These are phyloP conservation scores for Adineta ricciae DNA, from an alignment of 2,888 invertebrate species.

Conservation along the genomic window DNA sequence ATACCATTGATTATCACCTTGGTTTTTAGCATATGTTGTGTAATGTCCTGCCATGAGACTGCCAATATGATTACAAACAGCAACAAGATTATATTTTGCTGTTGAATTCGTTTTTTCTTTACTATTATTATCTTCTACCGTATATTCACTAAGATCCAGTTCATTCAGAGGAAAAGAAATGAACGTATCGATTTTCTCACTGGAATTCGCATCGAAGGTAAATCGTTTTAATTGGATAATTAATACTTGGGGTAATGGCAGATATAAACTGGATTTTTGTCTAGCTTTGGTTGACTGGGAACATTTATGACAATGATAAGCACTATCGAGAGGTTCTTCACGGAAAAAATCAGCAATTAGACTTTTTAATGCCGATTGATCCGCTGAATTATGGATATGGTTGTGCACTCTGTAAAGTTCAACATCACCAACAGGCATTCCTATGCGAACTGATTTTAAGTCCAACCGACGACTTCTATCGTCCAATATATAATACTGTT, in stretches of 20 bases:
- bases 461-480: no score
- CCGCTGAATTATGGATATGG: neutral
- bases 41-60: constrained; percentile 31
- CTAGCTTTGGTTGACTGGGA: neutral
- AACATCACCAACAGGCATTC: neutral
- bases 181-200: constrained; percentile 30
- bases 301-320: neutral
- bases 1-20: neutral
- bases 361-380: neutral
- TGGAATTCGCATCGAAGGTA: neutral
- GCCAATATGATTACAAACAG: constrained; percentile 34
- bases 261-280: neutral
- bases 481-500: neutral
- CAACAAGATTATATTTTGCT: constrained; percentile 28
- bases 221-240: constrained; percentile 35
- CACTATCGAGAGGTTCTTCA: neutral
- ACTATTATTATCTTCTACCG: neutral
- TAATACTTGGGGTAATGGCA: constrained; percentile 27
- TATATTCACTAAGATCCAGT: constrained; percentile 19
- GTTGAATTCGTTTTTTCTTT: neutral
- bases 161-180: constrained; percentile 30
- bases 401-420: neutral
- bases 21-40: neutral
- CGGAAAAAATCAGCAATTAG: neutral
- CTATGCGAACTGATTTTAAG: neutral